Base-by-base conservation (phyloP, 2,113 vertebrate genomes). In the Archilochus colubris region DNA sequence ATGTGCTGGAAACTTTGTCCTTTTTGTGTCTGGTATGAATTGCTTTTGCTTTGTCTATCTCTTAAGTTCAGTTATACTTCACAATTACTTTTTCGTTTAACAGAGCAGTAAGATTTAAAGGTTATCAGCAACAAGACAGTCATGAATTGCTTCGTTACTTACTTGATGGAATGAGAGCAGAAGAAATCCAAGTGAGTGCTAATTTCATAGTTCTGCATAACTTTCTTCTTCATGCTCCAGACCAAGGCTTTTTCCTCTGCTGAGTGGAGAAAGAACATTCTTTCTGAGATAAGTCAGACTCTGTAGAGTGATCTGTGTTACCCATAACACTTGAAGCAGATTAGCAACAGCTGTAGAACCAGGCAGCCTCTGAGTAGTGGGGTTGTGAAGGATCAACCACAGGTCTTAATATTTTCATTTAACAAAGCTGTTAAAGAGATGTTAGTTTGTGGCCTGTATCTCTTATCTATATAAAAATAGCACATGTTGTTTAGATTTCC, bases 51-150 rank as follows among this genome's bases (percentile, higher is more conserved):
- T 55, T 48, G 17, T 74, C 38, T 66, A 16, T 55, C 53, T 84
- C 43, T 46, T 33, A 40, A 40, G 19, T 46, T 93, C 23, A 62
- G 38, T 62, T 78, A 53, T 9, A 23, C 25, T 31, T 77, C 6
- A 40, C 14, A 68, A 79, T 50, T 86, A 44, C 33, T 44, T 28
- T 64, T 63, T 84, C 9, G 14, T 63, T 75, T 81, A 81, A 51
- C 92, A 99, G 99, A 97, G 99, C 99, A 76, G 95, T 98, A 93
- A 98, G 99, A 43, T 99, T 99, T 96, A 99, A 98, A 98, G 99
- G 99, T n/a, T 99, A 98, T 86, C 99, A 99, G 96, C 99, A 99
- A 96, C 99, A 99, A 87, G 99, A 99, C 92, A 99, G 99, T 94
- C 99, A 99, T 95, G 99, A 99, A 94, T 97, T 99, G 51, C 98